A percentile compares a stretch with the other conserved stretches of the same genome.
phyloP scores from a whole-genome alignment of 2,113 vertebrate species.

The Gopherus flavomarginatus region DNA sequence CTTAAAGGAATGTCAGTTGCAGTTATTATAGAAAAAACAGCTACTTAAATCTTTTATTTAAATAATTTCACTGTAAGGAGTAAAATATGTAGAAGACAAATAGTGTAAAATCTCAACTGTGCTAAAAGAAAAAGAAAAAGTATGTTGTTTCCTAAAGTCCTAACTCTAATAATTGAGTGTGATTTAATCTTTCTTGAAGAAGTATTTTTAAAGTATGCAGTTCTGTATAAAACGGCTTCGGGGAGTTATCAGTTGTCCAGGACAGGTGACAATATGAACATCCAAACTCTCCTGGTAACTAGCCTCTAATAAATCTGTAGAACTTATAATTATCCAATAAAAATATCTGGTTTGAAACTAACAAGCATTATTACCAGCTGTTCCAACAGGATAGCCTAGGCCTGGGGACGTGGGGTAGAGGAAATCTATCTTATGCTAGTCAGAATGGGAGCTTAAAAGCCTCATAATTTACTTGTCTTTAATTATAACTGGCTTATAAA shows the following conservation, averaged over 20 bases:
- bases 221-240: neutral
- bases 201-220: neutral
- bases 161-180: neutral
- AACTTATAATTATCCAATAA: neutral
- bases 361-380: neutral
- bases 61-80: neutral
- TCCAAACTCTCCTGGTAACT: neutral
- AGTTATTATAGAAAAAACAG: neutral
- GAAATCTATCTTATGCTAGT: neutral
- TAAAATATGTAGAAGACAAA: neutral
- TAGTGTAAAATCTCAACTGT: neutral
- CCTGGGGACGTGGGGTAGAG: neutral
- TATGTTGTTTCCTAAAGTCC: neutral
- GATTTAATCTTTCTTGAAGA: neutral
- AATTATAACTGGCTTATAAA: neutral
- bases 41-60: neutral
- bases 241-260: conserved; percentile 17
- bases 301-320: neutral
- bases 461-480: neutral
- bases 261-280: neutral
- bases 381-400: neutral
- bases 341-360: neutral
- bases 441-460: neutral
- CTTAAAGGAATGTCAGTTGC: neutral
- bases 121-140: neutral